Conservation (phyloP, 2,797 vertebrate genomes). For the Chiloscyllium punctatum region DNA sequence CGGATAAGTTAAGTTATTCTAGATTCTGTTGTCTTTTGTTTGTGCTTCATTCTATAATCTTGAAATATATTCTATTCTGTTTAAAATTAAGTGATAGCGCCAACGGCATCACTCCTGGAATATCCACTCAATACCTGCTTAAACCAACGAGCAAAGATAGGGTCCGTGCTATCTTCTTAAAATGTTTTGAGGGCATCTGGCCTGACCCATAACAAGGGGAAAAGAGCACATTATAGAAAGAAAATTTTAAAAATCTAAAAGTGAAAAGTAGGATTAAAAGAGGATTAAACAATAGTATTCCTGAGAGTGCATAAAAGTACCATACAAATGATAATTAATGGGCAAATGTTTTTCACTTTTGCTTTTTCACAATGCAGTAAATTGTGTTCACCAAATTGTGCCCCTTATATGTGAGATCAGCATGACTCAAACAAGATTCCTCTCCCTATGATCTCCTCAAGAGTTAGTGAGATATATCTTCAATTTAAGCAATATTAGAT, state of each 20-base stretch:
- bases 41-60: no score
- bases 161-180: no score
- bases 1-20: no score
- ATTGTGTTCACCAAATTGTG: background rate
- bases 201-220: background rate
- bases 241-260: background rate
- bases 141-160: no score
- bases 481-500: background rate
- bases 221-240: background rate
- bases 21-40: no score
- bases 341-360: background rate
- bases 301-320: background rate
- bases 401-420: background rate
- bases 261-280: background rate
- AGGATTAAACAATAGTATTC: background rate
- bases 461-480: background rate
- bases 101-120: no score
- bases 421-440: background rate
- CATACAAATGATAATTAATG: background rate
- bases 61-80: no score
- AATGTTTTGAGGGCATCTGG: no score
- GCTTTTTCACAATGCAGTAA: background rate
- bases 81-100: no score
- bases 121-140: no score
- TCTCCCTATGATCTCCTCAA: background rate